Percentiles rank a stretch among this genome's conserved stretches.
These are phyloP conservation scores for Synergus gifuensis DNA, from an alignment of 2,888 invertebrate species.

Conservation along the genomic window DNA sequence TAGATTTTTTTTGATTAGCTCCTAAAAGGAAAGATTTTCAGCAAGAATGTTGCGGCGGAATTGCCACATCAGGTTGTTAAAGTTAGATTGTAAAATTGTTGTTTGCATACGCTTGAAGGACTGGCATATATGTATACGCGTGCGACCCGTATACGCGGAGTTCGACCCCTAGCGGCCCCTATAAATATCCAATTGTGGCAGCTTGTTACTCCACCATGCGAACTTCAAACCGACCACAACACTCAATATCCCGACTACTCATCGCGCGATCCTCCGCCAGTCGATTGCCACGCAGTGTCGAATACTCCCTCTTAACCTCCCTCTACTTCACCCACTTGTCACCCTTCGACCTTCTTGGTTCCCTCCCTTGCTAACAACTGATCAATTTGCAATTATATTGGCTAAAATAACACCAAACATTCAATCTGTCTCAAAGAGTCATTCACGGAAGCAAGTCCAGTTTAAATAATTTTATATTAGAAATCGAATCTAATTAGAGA, in stretches of 20 bases:
- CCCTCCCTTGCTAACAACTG: not conserved
- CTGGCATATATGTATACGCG: slow-evolving; percentile 14
- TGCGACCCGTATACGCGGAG: slow-evolving; percentile 51
- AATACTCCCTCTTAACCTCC: slow-evolving; percentile 42
- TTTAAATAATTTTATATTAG: not conserved
- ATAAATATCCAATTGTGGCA: slow-evolving; percentile 76
- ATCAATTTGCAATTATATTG: not conserved
- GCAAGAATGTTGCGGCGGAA: slow-evolving; percentile 42
- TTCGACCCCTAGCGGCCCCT: slow-evolving; percentile 74
- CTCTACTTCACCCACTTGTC: slow-evolving; percentile 22
- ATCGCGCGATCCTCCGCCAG: slow-evolving; percentile 50
- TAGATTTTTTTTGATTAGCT: not conserved
- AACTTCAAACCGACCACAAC: slow-evolving; percentile 73
- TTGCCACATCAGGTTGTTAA: slow-evolving; percentile 55
- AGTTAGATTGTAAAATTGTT: slow-evolving; percentile 68
- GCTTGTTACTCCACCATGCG: slow-evolving; percentile 74
- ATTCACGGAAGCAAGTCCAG: not conserved
- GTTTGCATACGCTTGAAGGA: slow-evolving; percentile 56
- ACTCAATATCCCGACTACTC: slow-evolving; percentile 66
- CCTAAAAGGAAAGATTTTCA: not conserved
- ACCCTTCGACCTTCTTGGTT: slow-evolving; percentile 6
- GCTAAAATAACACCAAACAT: too few relatives aligned
- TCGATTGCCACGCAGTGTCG: slow-evolving; percentile 50
- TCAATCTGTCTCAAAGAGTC: not conserved
- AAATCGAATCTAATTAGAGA: not conserved